Conservation (phyloP, 2,888 invertebrate species). For the Lasius fuliginosus region DNA sequence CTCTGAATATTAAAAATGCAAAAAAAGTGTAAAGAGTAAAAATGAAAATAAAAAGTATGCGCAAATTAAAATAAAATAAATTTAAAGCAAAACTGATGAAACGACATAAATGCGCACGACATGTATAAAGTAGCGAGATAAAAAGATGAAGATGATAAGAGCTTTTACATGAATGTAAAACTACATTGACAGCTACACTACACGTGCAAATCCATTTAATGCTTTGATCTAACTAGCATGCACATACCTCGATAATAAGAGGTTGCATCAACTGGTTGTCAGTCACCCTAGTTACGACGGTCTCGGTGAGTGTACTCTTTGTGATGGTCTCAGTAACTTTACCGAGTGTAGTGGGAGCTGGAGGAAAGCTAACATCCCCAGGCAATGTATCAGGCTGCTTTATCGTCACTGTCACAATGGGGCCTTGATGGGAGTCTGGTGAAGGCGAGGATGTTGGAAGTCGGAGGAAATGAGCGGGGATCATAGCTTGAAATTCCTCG, state of each 20-base stretch:
- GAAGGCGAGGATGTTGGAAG: constrained; percentile 85
- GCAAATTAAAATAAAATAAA: background rate
- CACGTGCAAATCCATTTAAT: constrained; percentile 60
- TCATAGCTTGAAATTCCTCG: constrained; percentile 98
- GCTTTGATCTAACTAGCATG: constrained; percentile 72
- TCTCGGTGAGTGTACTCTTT: constrained; percentile 98
- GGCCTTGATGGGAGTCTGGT: constrained; percentile 86
- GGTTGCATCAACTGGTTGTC: constrained; percentile 96
- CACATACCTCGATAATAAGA: constrained; percentile 95
- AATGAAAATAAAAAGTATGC: background rate
- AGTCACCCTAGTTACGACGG: constrained; percentile 97
- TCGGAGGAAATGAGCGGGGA: constrained; percentile 95
- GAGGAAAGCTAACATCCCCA: constrained; percentile 92
- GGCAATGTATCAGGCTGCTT: constrained; percentile 90
- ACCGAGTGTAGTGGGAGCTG: constrained; percentile 94
- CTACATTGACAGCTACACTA: background rate
- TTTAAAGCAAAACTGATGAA: constrained; percentile 3
- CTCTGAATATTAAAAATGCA: background rate
- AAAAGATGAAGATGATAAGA: background rate
- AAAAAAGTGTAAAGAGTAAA: background rate
- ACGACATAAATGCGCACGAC: background rate
- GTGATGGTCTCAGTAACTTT: constrained; percentile 97
- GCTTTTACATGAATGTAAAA: background rate
- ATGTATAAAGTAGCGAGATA: background rate
- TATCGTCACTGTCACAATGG: constrained; percentile 93